These are phyloP conservation scores for Anthopleura sola DNA, from an alignment of 64 coral and sea anemone species.

Conservation along the genomic window DNA sequence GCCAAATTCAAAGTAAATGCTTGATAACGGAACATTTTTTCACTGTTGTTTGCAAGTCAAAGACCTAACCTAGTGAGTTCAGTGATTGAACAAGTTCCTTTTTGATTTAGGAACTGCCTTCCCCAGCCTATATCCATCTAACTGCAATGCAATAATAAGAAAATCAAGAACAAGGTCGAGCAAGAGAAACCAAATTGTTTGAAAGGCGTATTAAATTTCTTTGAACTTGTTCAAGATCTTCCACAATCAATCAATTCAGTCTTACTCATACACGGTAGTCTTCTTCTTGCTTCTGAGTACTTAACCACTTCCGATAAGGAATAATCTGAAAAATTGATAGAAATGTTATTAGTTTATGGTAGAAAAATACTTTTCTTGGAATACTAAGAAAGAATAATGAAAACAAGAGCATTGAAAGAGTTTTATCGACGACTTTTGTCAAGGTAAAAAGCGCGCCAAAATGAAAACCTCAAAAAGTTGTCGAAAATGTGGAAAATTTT, in stretches of 20 bases:
- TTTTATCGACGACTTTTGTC: too few species aligned
- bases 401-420: too few species aligned
- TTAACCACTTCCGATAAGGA: not conserved
- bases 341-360: not conserved
- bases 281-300: not conserved
- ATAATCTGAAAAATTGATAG: not conserved
- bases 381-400: too few species aligned
- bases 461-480: too few species aligned
- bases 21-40: not conserved
- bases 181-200: not conserved
- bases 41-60: not conserved
- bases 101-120: not conserved
- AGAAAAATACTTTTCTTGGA: too few species aligned
- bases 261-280: not conserved
- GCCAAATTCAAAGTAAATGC: not conserved
- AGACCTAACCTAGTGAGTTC: not conserved
- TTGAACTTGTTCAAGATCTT: constrained; percentile 1
- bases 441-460: too few species aligned
- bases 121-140: too few species aligned
- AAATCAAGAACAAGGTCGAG: not conserved
- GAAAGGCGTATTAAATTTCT: not conserved
- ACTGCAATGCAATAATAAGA: not conserved
- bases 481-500: too few species aligned
- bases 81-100: not conserved
- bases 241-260: not conserved